Evolutionary conservation across 2,888 invertebrate species (phyloP), one percentile per base, ranked within the genome.

Genomic region (Drosophila aldrichi): DNA sequence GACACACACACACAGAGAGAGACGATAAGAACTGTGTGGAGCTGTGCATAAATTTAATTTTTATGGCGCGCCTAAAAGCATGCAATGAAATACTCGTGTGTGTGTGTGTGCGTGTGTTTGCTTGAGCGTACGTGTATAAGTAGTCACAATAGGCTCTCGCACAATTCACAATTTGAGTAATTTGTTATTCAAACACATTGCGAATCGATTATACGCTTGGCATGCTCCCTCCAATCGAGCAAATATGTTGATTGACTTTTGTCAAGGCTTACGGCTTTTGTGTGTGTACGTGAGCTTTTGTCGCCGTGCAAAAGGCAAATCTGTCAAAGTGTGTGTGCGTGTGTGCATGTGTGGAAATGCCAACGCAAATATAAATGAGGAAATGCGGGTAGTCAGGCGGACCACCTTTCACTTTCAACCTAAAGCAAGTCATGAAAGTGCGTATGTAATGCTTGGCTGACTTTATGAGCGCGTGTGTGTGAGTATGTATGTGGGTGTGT

Each of bases 171-270:
- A 76, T 87, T 86, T 77, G 54, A 75, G 88, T 89, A 87, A 89
- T 85, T 89, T 87, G 88, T 89, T 89, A 87, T 87, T 80, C 88
- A 87, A 89, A 87, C 89, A 87, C 76, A 87, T 87, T 89, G 70
- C 82, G 76, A 82, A 87, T 89, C 86, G 86, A 87, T 87, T 87
- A 89, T 89, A 80, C 82, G 89, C 89, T 76, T 77, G 77, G 79
- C 82, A 82, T 78, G 78, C 79, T 79, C 79, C 77, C 84, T 73
- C 72, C 85, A 87, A 89, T 80, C 78, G 82, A 76, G 88, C 80
- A 87, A 87, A 87, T 85, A 87, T 88, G 89, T 85, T 87, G 86
- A 87, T 87, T 89, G 86, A 87, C 89, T 87, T 87, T 87, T 88
- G 85, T 87, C 85, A 89, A 78, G 79, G 87, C 85, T 74, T 70